Base-by-base conservation (phyloP, 2,797 vertebrate species). In the Chaunax sp. region DNA sequence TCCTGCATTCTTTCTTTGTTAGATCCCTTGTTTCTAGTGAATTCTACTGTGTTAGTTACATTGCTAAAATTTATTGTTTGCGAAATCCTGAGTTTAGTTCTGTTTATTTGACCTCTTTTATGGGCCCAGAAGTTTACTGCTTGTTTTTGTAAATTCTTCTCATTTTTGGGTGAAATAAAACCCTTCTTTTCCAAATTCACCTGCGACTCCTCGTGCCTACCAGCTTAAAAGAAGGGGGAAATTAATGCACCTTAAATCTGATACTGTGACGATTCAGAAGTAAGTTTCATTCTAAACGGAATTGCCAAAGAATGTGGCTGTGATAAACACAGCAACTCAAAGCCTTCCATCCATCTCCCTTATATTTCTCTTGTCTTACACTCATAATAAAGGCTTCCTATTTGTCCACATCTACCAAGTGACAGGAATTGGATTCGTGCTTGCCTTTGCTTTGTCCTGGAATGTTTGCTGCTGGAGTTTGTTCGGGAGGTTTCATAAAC, bases 141-240 rank as follows among this genome's bases (percentile, higher is more conserved):
- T n/a, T n/a, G n/a, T n/a, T n/a, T n/a, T n/a, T n/a, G n/a, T n/a
- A n/a, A n/a, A n/a, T n/a, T n/a, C n/a, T n/a, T n/a, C n/a, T n/a
- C n/a, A n/a, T n/a, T n/a, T n/a, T n/a, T n/a, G n/a, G n/a, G n/a
- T n/a, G n/a, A n/a, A n/a, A n/a, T n/a, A n/a, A n/a, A n/a, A n/a
- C n/a, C n/a, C n/a, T n/a, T n/a, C n/a, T n/a, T n/a, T n/a, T n/a
- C n/a, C n/a, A n/a, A n/a, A n/a, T n/a, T n/a, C n/a, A n/a, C n/a
- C n/a, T n/a, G n/a, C n/a, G n/a, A n/a, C n/a, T n/a, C n/a, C n/a
- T n/a, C n/a, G n/a, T n/a, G n/a, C n/a, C n/a, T n/a, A n/a, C n/a
- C n/a, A n/a, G n/a, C n/a, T n/a, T n/a, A n/a, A n/a, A 66, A 28
- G 78, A 56, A 22, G 54, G 64, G n/a, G 18, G 35, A 69, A 78